Conservation (phyloP, 2,113 vertebrate genomes). For the Myrmecobius fasciatus region DNA sequence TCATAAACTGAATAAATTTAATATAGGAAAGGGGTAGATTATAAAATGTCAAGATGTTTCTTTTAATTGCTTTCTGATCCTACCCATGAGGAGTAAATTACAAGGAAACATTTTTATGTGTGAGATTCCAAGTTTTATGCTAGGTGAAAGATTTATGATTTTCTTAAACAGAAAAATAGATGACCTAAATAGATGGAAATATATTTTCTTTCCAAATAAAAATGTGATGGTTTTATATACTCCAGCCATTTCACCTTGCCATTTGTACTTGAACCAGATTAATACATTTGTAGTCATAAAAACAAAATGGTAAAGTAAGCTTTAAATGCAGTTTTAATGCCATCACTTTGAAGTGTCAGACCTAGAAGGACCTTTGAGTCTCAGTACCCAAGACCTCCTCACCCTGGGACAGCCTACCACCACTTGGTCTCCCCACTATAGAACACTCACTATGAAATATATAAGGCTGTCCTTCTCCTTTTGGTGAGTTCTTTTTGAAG, state of each 20-base stretch:
- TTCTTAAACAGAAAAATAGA: not conserved
- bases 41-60: not conserved
- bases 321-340: not conserved
- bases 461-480: not conserved
- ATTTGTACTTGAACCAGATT: not conserved
- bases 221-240: not conserved
- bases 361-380: not conserved
- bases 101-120: not conserved
- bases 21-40: not conserved
- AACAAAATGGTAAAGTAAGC: not conserved
- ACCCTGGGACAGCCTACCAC: not conserved
- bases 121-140: not conserved
- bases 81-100: not conserved
- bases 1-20: not conserved
- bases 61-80: slow-evolving; percentile 1
- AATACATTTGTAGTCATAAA: not conserved
- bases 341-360: not conserved
- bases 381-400: not conserved
- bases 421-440: not conserved
- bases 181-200: not conserved
- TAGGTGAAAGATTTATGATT: not conserved
- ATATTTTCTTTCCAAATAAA: not conserved
- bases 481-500: not conserved
- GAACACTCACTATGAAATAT: not conserved
- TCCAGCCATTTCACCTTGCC: not conserved